These are phyloP conservation scores for Tapirus indicus DNA, from an alignment of 2,797 vertebrate genomes.

Conservation along the genomic window DNA sequence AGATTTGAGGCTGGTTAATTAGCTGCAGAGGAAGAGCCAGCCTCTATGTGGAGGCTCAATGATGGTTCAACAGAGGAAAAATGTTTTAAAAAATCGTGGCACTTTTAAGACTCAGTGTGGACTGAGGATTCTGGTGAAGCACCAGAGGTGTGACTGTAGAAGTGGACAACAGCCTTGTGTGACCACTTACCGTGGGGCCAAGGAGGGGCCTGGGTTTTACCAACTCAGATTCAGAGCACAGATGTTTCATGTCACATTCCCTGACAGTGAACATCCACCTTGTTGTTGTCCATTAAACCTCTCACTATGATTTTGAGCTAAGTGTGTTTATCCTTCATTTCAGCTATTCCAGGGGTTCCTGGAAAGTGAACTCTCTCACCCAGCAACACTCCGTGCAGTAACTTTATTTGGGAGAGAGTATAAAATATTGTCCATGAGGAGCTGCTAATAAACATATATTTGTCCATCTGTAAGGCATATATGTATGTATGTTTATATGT, in stretches of 20 bases:
- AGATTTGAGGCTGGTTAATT: neutral
- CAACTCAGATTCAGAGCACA: neutral
- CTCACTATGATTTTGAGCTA: neutral
- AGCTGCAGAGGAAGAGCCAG: neutral
- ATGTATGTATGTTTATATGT: neutral
- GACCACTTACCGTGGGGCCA: neutral
- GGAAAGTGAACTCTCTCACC: neutral
- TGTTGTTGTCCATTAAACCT: neutral
- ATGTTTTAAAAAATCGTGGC: neutral
- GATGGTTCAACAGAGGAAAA: neutral
- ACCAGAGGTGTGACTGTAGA: neutral
- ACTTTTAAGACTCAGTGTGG: neutral
- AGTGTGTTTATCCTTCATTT: neutral
- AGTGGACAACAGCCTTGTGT: neutral
- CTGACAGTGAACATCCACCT: neutral
- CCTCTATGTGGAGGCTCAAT: neutral
- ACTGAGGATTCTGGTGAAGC: neutral
- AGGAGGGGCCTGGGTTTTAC: neutral
- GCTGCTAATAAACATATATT: neutral
- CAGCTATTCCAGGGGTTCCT: neutral
- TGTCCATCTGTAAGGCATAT: neutral
- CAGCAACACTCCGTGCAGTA: neutral
- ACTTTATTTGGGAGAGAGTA: accelerated
- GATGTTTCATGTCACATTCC: accelerated
- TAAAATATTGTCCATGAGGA: neutral